These are phyloP conservation scores for Oryctolagus cuniculus DNA, from an alignment of 2,113 vertebrate species.

Conservation along the genomic window mOryCun1.1 NC_091440.1:119396001-119396500, in stretches of 20 bases:
- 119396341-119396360: neutral
- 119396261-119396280: neutral
- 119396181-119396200: neutral
- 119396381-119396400: neutral
- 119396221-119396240: neutral
- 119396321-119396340: neutral
- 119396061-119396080: neutral
- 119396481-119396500: neutral
- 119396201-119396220: neutral
- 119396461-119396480: neutral
- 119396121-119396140: neutral
- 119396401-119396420: conserved; percentile 8
- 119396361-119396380: neutral
- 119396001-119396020: neutral
- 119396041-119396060: neutral
- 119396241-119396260: neutral
- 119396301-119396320: neutral
- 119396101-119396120: neutral
- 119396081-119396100: neutral
- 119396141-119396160: neutral
- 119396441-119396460: neutral
- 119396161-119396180: neutral
- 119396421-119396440: neutral
- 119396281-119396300: neutral
- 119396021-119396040: neutral